Percentiles rank a stretch among this genome's conserved stretches.
phyloP scores from a whole-genome alignment of 2,797 vertebrate genomes.

The Onychomys leucogaster region DNA sequence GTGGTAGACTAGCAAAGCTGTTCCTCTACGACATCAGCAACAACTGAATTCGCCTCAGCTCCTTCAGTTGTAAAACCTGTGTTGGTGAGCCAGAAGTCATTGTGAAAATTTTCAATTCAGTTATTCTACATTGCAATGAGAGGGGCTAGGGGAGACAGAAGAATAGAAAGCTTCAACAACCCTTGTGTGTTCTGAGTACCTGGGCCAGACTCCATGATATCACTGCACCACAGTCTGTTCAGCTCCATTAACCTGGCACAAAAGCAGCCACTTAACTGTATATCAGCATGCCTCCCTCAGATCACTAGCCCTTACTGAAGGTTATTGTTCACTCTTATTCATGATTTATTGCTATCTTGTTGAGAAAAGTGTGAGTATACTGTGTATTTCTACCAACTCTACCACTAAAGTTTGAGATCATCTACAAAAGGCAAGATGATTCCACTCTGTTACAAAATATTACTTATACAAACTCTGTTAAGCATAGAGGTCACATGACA shows the following conservation, averaged over 20 bases:
- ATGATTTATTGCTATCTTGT: neutral
- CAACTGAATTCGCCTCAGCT: neutral
- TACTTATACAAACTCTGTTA: constrained; percentile 13
- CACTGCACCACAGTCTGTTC: neutral
- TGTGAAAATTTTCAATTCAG: neutral
- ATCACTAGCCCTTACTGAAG: neutral
- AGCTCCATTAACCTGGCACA: neutral
- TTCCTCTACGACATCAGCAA: neutral
- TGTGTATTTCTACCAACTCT: neutral
- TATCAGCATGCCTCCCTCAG: neutral
- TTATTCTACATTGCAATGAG: neutral
- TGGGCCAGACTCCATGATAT: neutral
- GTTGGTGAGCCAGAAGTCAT: neutral
- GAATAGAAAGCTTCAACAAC: neutral
- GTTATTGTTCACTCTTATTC: neutral
- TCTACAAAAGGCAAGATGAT: neutral
- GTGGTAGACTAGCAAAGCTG: neutral
- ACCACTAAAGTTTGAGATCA: neutral
- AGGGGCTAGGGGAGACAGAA: no score
- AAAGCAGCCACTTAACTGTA: neutral
- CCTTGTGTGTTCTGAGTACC: neutral
- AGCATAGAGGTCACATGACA: neutral
- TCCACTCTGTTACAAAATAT: neutral
- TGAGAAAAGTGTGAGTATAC: neutral
- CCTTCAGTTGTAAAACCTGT: neutral